These are phyloP conservation scores for Cathartes aura DNA, from an alignment of 2,113 vertebrate genomes.

Conservation along the genomic window DNA sequence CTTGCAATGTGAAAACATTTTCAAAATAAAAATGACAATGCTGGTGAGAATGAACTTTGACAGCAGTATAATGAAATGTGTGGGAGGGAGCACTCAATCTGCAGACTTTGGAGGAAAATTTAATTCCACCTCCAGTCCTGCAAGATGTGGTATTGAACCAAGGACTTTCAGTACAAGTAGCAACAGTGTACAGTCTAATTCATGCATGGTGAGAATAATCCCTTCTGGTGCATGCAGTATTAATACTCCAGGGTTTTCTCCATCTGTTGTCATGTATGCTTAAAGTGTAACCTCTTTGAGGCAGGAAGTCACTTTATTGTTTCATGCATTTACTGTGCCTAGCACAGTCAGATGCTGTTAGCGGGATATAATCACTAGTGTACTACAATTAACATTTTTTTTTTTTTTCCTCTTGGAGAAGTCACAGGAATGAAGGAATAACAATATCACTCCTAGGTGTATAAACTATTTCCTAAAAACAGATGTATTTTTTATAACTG, in stretches of 20 bases:
- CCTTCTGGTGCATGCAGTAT: background rate
- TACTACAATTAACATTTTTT: background rate
- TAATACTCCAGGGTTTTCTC: conserved; percentile 45
- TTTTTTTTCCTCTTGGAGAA: background rate
- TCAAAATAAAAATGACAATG: conserved; percentile 53
- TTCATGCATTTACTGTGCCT: background rate
- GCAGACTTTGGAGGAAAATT: background rate
- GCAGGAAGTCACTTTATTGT: background rate
- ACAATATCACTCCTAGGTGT: background rate
- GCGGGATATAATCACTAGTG: background rate
- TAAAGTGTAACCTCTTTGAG: background rate
- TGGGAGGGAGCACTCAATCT: conserved; percentile 13
- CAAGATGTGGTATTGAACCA: background rate
- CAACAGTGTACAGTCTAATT: background rate
- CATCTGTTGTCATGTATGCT: background rate
- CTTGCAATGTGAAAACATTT: conserved; percentile 31
- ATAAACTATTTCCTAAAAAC: background rate
- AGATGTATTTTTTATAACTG: background rate
- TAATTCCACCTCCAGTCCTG: conserved; percentile 41
- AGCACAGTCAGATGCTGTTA: background rate
- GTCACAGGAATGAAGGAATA: background rate
- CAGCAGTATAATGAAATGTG: background rate
- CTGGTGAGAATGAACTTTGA: conserved; percentile 53
- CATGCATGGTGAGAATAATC: background rate
- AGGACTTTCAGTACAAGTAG: conserved; percentile 14